Conservation (phyloP, 2,888 invertebrate genomes). For the Buathra laborator region DNA sequence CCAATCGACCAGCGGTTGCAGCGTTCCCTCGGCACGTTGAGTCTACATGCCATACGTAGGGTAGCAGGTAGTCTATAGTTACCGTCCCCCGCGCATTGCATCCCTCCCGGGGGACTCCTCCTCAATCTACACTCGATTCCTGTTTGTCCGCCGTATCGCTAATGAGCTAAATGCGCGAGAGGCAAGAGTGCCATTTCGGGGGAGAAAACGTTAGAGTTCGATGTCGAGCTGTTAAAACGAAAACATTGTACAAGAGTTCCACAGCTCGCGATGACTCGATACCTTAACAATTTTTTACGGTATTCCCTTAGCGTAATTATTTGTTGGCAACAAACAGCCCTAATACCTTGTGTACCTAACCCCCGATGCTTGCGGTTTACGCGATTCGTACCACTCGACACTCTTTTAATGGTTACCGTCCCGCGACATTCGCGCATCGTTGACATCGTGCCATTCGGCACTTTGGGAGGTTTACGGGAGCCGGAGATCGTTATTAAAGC, state of each 20-base stretch:
- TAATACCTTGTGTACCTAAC: too few relatives aligned
- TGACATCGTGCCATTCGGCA: too few relatives aligned
- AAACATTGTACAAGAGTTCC: neutral
- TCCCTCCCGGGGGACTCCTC: constrained; percentile 5
- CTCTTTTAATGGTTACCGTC: too few relatives aligned
- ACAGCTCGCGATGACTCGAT: neutral
- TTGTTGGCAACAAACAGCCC: too few relatives aligned
- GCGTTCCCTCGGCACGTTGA: constrained; percentile 57
- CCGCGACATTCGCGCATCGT: too few relatives aligned
- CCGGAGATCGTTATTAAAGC: neutral
- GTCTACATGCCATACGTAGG: constrained; percentile 32
- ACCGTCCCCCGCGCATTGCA: constrained; percentile 12
- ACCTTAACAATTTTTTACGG: neutral
- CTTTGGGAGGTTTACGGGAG: too few relatives aligned
- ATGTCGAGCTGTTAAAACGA: neutral
- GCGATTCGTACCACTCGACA: too few relatives aligned
- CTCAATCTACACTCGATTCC: constrained; percentile 46
- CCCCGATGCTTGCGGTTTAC: too few relatives aligned
- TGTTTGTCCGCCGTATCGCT: constrained; percentile 77
- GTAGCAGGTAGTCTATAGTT: constrained; percentile 21
- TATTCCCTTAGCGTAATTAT: neutral
- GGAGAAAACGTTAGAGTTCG: neutral
- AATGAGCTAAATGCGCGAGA: constrained; percentile 75
- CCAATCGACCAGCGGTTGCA: constrained; percentile 58
- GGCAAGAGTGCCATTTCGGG: constrained; percentile 35